phyloP scores from a whole-genome alignment of 2,888 invertebrate species.

The Heteromurus nitidus region DNA sequence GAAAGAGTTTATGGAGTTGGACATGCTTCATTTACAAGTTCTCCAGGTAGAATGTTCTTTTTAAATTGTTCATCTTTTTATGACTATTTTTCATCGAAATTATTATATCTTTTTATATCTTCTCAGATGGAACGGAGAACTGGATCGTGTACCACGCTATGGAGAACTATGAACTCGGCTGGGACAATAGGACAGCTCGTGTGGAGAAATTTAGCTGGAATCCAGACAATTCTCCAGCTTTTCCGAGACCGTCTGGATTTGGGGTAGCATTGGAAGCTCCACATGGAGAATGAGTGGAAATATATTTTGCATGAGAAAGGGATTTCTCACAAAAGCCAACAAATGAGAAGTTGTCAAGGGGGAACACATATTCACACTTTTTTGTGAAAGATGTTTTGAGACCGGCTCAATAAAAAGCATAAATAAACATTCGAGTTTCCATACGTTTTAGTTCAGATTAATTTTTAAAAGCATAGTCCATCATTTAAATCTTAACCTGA shows the following conservation, averaged over 20 bases:
- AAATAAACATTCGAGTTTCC: too few relatives aligned
- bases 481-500: too few relatives aligned
- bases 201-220: conserved; percentile 61
- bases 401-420: too few relatives aligned
- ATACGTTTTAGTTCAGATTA: too few relatives aligned
- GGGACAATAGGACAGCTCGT: conserved; percentile 68
- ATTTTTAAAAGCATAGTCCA: too few relatives aligned
- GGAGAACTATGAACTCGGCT: conserved; percentile 64
- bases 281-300: conserved; percentile 45
- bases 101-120: background rate
- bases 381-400: too few relatives aligned
- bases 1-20: conserved; percentile 66
- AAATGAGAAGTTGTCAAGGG: too few relatives aligned
- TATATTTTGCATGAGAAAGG: background rate
- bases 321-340: too few relatives aligned
- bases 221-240: conserved; percentile 41
- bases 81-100: too few relatives aligned
- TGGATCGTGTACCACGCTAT: conserved; percentile 72
- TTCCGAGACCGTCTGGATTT: conserved; percentile 56
- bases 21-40: conserved; percentile 67
- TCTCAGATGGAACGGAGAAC: conserved; percentile 63
- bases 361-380: too few relatives aligned
- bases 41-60: conserved; percentile 61
- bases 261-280: conserved; percentile 31
- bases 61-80: too few relatives aligned